Evolutionary conservation across 2,888 invertebrate genomes (phyloP).

Genomic region (Idaea aversata): DNA sequence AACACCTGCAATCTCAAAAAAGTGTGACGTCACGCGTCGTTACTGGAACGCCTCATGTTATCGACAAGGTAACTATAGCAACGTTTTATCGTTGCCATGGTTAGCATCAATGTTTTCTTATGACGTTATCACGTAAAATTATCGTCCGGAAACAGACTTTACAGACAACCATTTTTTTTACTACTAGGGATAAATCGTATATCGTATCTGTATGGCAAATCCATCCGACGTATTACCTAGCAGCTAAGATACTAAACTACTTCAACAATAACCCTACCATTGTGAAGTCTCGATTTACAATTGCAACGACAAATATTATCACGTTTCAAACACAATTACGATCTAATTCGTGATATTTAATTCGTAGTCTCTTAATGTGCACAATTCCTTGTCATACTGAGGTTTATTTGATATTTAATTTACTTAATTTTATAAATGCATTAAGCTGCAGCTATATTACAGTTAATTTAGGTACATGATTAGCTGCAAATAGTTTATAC

Average conservation of each 20-base stretch:
- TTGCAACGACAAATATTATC: constrained; percentile 49
- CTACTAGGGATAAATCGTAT: neutral
- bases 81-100: too few species aligned
- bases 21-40: too few species aligned
- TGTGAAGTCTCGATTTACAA: constrained; percentile 59
- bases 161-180: too few species aligned
- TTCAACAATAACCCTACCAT: constrained; percentile 62
- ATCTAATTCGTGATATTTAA: constrained; percentile 54
- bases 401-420: constrained; percentile 38
- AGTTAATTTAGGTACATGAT: neutral
- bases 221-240: constrained; percentile 39
- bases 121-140: too few species aligned
- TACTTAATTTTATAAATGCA: constrained; percentile 54
- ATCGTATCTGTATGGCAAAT: constrained; percentile 9
- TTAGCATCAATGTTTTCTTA: too few species aligned
- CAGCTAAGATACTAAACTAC: constrained; percentile 68
- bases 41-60: too few species aligned
- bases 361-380: constrained; percentile 68
- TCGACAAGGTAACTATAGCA: too few species aligned
- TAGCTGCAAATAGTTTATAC: neutral
- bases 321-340: constrained; percentile 34
- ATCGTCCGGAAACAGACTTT: too few species aligned
- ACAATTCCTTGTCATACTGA: constrained; percentile 70
- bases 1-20: too few species aligned
- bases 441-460: constrained; percentile 23